Percentiles rank a stretch among this genome's conserved stretches.
Conservation (phyloP, 2,888 invertebrate species). For the Dione juno region DNA sequence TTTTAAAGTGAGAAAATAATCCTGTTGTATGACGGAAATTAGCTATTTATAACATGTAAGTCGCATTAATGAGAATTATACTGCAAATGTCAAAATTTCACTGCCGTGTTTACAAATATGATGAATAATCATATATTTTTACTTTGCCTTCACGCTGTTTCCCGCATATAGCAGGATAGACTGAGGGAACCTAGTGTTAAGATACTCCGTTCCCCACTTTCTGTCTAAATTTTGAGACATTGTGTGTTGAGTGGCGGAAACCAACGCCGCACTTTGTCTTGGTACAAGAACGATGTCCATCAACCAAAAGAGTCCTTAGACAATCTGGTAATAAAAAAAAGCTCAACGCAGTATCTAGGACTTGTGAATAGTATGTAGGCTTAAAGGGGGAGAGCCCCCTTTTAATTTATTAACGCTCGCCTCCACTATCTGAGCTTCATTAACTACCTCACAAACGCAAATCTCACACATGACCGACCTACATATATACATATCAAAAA, state of each 20-base stretch:
- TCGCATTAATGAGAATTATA: not conserved
- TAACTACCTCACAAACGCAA: not conserved
- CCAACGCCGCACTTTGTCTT: not conserved
- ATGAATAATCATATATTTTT: not conserved
- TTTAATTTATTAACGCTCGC: too few relatives aligned
- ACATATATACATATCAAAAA: not conserved
- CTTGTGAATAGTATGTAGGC: too few relatives aligned
- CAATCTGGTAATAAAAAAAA: too few relatives aligned
- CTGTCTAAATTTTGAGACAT: not conserved
- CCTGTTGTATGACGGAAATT: conserved; percentile 19
- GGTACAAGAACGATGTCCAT: not conserved
- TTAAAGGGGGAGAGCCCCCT: too few relatives aligned
- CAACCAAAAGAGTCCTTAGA: too few relatives aligned
- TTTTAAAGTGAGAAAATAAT: conserved; percentile 19
- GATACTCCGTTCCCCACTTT: not conserved
- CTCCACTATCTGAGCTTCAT: too few relatives aligned
- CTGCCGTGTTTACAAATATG: not conserved
- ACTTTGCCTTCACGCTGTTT: not conserved
- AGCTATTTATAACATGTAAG: conserved; percentile 4
- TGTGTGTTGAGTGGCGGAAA: not conserved
- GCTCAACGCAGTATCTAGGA: too few relatives aligned
- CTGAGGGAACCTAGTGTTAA: not conserved
- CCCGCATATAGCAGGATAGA: not conserved
- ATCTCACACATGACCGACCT: not conserved
- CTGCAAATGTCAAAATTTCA: conserved; percentile 14